These are phyloP conservation scores for Drosophila dunni DNA, from an alignment of 1,140 invertebrate species.

Conservation along the genomic window DNA sequence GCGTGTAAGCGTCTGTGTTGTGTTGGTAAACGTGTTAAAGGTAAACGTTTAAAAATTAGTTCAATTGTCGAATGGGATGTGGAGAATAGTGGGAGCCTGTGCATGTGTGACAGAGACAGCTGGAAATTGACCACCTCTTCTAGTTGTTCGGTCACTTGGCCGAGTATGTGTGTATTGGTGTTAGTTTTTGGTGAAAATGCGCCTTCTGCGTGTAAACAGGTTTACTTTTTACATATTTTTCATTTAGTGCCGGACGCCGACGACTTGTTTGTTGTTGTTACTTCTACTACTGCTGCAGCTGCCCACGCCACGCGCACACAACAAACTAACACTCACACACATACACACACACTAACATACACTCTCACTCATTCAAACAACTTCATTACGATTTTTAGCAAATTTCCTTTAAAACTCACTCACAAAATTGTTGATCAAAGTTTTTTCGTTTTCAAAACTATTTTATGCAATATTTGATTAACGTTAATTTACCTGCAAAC, in stretches of 20 bases:
- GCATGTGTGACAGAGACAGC: constrained; percentile 5
- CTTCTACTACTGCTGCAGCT: constrained; percentile 34
- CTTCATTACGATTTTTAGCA: constrained; percentile 30
- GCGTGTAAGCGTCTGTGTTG: constrained; percentile 18
- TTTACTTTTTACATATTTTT: constrained; percentile 48
- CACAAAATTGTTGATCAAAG: background rate
- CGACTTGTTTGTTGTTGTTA: constrained; percentile 24
- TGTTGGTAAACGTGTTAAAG: constrained; percentile 46
- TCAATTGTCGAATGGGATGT: constrained; percentile 38
- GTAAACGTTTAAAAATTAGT: constrained; percentile 57
- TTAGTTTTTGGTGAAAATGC: constrained; percentile 55
- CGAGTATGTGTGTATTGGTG: constrained; percentile 10
- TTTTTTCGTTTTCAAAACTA: background rate
- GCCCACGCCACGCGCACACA: constrained; percentile 47
- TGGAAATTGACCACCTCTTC: constrained; percentile 38
- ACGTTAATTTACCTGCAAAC: constrained; percentile 22
- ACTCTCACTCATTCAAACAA: background rate
- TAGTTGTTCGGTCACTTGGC: constrained; percentile 17
- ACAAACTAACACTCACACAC: constrained; percentile 5
- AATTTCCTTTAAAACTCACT: constrained; percentile 25
- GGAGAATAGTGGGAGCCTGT: constrained; percentile 25
- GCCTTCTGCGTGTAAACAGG: constrained; percentile 47
- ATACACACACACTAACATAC: constrained; percentile 10
- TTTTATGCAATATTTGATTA: background rate
- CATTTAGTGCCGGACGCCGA: constrained; percentile 44